Percentiles rank a stretch among this genome's conserved stretches.
Evolutionary conservation across 2,113 vertebrate genomes (phyloP).

Genomic region (Alces alces): DNA sequence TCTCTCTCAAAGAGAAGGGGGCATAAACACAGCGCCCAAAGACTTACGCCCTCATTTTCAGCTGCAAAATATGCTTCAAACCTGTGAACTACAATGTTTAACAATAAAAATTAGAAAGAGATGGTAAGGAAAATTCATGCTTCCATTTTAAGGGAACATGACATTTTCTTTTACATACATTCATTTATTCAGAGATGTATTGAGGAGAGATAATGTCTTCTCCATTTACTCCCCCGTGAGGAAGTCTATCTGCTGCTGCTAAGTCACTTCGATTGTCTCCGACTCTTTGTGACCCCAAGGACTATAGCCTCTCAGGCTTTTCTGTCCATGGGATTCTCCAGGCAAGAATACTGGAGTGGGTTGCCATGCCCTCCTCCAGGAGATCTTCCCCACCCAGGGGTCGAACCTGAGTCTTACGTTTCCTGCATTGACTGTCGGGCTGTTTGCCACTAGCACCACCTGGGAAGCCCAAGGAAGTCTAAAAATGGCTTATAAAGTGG

Average conservation of each 20-base stretch:
- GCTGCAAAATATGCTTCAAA: background rate
- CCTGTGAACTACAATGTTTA: background rate
- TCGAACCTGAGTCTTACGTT: background rate
- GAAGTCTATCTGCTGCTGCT: background rate
- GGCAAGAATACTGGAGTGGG: background rate
- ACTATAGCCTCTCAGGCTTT: background rate
- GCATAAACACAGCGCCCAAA: rapidly evolving
- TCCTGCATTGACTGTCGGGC: background rate
- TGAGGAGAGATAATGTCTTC: background rate
- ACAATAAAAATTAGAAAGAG: background rate
- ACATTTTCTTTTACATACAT: background rate
- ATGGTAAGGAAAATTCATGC: background rate
- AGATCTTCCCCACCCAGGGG: background rate
- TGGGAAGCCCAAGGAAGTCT: background rate
- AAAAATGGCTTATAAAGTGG: background rate
- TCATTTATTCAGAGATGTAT: background rate
- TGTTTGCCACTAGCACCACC: background rate
- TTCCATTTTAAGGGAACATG: background rate
- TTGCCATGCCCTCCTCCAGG: background rate
- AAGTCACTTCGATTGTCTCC: rapidly evolving
- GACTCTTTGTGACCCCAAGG: background rate
- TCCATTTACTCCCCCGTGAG: background rate
- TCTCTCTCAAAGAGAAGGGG: background rate
- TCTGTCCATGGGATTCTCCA: background rate
- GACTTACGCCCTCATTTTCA: background rate